Percentiles rank a stretch among this genome's conserved stretches.
These are phyloP conservation scores for Antheraea assamensis DNA, from an alignment of 2,888 invertebrate species.

Conservation along the genomic window DNA sequence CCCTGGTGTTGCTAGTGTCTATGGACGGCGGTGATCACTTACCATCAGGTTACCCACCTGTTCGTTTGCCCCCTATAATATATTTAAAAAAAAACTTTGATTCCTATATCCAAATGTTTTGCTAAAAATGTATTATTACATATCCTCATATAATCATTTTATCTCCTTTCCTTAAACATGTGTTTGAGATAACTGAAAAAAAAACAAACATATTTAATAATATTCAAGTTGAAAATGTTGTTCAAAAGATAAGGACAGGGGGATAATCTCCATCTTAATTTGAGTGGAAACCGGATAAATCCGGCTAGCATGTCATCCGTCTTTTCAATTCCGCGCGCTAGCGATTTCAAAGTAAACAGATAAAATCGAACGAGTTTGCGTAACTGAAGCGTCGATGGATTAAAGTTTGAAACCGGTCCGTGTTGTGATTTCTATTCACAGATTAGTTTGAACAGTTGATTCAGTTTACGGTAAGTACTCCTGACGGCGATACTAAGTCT, in stretches of 20 bases:
- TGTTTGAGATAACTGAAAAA: no score
- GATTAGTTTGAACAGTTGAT: neutral
- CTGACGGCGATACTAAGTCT: neutral
- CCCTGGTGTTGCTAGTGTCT: no score
- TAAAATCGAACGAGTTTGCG: slow-evolving; percentile 4
- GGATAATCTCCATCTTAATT: slow-evolving; percentile 9
- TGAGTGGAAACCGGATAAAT: slow-evolving; percentile 12
- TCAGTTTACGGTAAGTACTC: neutral
- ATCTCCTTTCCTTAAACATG: no score
- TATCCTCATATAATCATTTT: no score
- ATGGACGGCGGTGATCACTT: no score
- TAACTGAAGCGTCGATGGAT: slow-evolving; percentile 9
- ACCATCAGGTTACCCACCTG: no score
- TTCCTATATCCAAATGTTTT: no score
- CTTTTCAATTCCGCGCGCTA: slow-evolving; percentile 10
- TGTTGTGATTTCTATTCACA: neutral
- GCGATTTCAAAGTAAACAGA: slow-evolving; percentile 13
- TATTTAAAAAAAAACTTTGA: no score
- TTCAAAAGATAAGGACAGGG: neutral
- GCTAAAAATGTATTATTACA: no score
- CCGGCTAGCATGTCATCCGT: neutral
- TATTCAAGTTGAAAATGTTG: neutral
- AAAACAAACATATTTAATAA: neutral
- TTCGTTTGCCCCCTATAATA: no score
- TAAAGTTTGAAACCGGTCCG: slow-evolving; percentile 1